phyloP scores from a whole-genome alignment of 2,113 vertebrate genomes.

The Serilophus lunatus region DNA sequence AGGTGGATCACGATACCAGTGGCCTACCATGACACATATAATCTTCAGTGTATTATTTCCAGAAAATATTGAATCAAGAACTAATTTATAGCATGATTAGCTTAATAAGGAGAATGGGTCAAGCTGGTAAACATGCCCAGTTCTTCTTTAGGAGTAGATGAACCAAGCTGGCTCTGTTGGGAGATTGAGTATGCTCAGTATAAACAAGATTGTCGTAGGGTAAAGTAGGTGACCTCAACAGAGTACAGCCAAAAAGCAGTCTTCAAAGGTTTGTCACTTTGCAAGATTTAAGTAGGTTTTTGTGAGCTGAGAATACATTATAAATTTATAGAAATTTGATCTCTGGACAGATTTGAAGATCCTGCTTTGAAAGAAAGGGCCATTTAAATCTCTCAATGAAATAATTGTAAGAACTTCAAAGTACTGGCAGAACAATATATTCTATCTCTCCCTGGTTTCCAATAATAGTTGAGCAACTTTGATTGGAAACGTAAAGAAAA shows the following conservation, averaged over 20 bases:
- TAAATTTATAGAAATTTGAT: neutral
- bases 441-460: neutral
- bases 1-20: neutral
- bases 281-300: neutral
- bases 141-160: neutral
- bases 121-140: neutral
- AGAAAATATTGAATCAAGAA: neutral
- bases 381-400: neutral
- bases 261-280: neutral
- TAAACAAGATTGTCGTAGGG: neutral
- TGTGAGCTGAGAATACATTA: neutral
- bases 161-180: neutral
- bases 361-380: neutral
- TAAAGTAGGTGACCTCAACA: neutral
- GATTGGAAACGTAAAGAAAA: neutral
- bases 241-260: neutral
- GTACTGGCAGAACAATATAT: neutral
- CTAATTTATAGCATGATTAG: neutral
- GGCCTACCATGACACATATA: neutral
- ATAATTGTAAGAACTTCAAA: neutral
- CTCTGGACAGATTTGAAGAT: neutral
- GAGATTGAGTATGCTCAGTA: neutral
- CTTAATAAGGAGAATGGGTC: neutral
- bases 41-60: neutral
- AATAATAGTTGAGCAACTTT: neutral